A percentile compares a stretch with the other conserved stretches of the same genome.
phyloP scores from a whole-genome alignment of 2,797 vertebrate species.

The Hydrocynus forskahlii region DNA sequence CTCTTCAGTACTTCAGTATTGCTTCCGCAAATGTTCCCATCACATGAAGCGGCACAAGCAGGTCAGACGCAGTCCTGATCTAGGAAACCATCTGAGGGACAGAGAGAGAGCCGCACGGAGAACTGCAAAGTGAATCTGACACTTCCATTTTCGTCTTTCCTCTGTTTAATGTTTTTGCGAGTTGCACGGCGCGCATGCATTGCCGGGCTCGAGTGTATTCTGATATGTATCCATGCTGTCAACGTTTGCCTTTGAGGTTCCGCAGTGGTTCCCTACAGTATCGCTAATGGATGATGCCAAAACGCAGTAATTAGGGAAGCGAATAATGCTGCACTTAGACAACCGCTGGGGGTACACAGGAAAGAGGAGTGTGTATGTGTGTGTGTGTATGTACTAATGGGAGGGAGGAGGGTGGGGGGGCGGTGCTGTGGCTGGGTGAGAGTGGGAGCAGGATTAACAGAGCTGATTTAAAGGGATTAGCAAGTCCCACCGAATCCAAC shows the following conservation, averaged over 20 bases:
- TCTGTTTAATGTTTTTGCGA: conserved; percentile 43
- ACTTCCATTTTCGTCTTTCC: conserved; percentile 45
- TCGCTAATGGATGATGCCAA: conserved; percentile 61
- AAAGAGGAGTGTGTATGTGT: conserved; percentile 19
- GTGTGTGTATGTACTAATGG: conserved; percentile 30
- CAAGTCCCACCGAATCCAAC: conserved; percentile 67
- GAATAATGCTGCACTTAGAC: conserved; percentile 60
- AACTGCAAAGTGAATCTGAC: conserved; percentile 38
- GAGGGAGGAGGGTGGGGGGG: conserved; percentile 40
- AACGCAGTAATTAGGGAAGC: conserved; percentile 57
- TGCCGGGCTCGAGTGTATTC: conserved; percentile 49
- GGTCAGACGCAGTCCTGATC: conserved; percentile 13
- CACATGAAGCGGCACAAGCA: background rate
- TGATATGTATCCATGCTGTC: conserved; percentile 47
- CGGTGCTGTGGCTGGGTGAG: conserved; percentile 55
- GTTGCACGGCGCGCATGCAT: conserved; percentile 36
- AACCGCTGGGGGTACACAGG: conserved; percentile 48
- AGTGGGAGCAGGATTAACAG: conserved; percentile 73
- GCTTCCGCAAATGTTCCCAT: background rate
- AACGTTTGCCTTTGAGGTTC: conserved; percentile 58
- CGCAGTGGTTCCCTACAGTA: conserved; percentile 44
- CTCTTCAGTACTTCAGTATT: too few species aligned
- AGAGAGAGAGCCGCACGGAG: conserved; percentile 20
- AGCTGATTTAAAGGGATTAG: conserved; percentile 78
- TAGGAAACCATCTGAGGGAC: conserved; percentile 15